Evolutionary conservation across 2,797 vertebrate species (phyloP), one percentile per base, ranked within the genome.

Genomic region (Pterois miles): DNA sequence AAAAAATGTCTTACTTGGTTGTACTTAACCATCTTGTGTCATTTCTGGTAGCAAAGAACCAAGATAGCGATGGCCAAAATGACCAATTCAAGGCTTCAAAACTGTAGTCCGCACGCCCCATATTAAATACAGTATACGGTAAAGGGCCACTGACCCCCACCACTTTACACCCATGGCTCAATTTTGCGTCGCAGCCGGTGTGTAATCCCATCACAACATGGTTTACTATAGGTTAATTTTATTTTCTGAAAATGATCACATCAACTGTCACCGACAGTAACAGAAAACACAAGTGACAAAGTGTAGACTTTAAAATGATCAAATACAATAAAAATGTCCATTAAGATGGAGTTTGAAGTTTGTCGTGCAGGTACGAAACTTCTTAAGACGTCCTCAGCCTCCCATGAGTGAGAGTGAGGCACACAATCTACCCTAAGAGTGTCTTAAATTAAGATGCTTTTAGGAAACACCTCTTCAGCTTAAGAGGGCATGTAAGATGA

Each of bases 61-160:
- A n/a, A n/a, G n/a, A n/a, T n/a, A n/a, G n/a, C n/a, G n/a, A n/a
- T n/a, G n/a, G n/a, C n/a, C n/a, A n/a, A n/a, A n/a, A n/a, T n/a
- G n/a, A n/a, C n/a, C n/a, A n/a, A n/a, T n/a, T 43, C 1, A 1
- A 43, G 40, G 40, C 38, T 43, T 43, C 14, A 43, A 40, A 40
- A 40, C 0, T 14, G 2, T 16, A 0, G 0, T 16, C 38, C 38
- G n/a, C n/a, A n/a, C n/a, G n/a, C n/a, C n/a, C n/a, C n/a, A n/a
- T n/a, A n/a, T n/a, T n/a, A n/a, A n/a, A n/a, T n/a, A n/a, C n/a
- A n/a, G n/a, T n/a, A n/a, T n/a, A n/a, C n/a, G n/a, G n/a, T n/a
- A n/a, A n/a, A n/a, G n/a, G n/a, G n/a, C n/a, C n/a, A n/a, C n/a
- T n/a, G n/a, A n/a, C n/a, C n/a, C n/a, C n/a, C n/a, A n/a, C n/a